Evolutionary conservation across 2,113 vertebrate species (phyloP).

Genomic region (Aix galericulata): DNA sequence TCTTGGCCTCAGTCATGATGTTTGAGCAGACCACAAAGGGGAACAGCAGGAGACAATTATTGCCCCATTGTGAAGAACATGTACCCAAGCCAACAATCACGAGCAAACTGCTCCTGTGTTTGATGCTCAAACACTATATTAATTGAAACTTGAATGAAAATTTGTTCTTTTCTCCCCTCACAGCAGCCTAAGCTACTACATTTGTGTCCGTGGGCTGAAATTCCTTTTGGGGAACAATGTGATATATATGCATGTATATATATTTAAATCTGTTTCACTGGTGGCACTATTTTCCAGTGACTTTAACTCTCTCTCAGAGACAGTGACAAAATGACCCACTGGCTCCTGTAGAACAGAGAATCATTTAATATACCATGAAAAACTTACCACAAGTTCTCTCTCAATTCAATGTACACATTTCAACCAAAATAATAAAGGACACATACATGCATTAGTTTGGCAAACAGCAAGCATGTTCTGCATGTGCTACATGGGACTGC

Average conservation of each 20-base stretch:
- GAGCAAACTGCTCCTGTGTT: neutral
- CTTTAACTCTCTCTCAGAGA: neutral
- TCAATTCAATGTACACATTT: neutral
- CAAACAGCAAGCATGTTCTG: neutral
- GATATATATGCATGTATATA: neutral
- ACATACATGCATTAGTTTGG: neutral
- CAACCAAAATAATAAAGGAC: neutral
- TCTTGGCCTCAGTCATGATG: neutral
- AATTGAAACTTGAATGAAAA: neutral
- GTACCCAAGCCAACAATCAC: neutral
- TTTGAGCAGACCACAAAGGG: neutral
- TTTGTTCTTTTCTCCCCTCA: neutral
- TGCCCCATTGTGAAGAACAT: neutral
- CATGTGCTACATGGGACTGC: neutral
- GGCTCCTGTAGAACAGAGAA: neutral
- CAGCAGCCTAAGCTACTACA: neutral
- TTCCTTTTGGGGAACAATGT: neutral
- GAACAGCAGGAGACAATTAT: neutral
- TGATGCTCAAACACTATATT: neutral
- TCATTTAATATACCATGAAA: neutral
- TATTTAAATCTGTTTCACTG: neutral
- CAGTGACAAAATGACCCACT: neutral
- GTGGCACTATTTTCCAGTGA: neutral
- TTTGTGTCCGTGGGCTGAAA: neutral
- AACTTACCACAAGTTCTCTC: too few relatives aligned